Conservation (phyloP, 1,140 invertebrate species). For the Drosophila nasuta region DNA sequence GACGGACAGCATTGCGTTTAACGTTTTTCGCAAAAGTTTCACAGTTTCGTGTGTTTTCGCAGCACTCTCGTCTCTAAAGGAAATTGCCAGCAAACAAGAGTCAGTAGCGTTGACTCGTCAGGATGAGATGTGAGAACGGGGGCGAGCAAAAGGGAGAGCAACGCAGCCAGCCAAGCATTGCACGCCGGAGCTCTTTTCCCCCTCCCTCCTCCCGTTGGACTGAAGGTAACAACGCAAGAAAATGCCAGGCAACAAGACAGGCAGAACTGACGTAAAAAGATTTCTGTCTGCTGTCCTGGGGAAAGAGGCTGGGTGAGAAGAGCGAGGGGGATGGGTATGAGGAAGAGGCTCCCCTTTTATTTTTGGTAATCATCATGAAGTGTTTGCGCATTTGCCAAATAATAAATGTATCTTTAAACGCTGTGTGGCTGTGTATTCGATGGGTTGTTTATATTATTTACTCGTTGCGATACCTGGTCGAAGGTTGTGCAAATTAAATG, state of each 20-base stretch:
- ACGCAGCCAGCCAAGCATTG: slow-evolving; percentile 71
- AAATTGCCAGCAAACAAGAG: slow-evolving; percentile 60
- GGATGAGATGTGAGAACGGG: slow-evolving; percentile 4
- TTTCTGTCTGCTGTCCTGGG: slow-evolving; percentile 55
- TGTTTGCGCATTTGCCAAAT: slow-evolving; percentile 56
- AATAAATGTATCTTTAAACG: slow-evolving; percentile 58
- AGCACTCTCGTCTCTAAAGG: slow-evolving; percentile 46
- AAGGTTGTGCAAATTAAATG: slow-evolving; percentile 19
- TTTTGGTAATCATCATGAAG: slow-evolving; percentile 54
- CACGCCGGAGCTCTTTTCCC: slow-evolving; percentile 41
- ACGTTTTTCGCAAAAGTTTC: slow-evolving; percentile 81
- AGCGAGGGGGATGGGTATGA: too few relatives aligned
- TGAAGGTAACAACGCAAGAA: slow-evolving; percentile 83
- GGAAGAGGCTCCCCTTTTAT: neutral
- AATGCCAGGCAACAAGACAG: slow-evolving; percentile 83
- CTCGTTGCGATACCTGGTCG: slow-evolving; percentile 13
- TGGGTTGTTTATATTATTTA: slow-evolving; percentile 38
- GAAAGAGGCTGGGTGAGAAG: too few relatives aligned
- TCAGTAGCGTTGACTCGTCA: slow-evolving; percentile 42
- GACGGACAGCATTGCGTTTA: slow-evolving; percentile 72
- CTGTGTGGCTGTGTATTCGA: slow-evolving; percentile 29
- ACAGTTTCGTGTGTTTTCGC: slow-evolving; percentile 68
- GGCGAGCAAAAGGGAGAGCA: slow-evolving; percentile 27
- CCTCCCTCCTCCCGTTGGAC: slow-evolving; percentile 23
- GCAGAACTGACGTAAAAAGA: slow-evolving; percentile 84